Evolutionary conservation across 1,140 invertebrate genomes (phyloP), one percentile per base, ranked within the genome.

Genomic region (Mamestra configurata): DNA sequence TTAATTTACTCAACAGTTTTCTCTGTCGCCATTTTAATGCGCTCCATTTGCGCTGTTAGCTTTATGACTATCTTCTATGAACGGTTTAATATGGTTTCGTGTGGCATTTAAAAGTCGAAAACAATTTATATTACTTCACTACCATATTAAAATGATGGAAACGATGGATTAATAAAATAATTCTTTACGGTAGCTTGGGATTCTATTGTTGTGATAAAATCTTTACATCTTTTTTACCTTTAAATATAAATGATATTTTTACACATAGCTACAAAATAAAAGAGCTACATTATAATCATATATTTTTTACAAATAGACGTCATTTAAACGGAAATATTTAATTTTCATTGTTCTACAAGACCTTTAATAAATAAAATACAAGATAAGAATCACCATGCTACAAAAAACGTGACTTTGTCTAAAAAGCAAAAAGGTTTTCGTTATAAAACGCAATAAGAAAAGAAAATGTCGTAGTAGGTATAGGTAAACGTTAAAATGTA

Each of bases 61-160:
- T 86, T 86, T 86, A 86, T 81, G 83, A 84, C 83, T 82, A 83
- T 86, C 71, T 80, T 59, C 68, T 80, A 79, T 71, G 85, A 83
- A 84, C 80, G 80, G 80, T 84, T 86, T 86, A 84, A 86, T 83
- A 82, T 82, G 80, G 71, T 83, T 82, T 80, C 53, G 77, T 78
- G 61, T 73, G 76, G 70, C 53, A 66, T 73, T 82, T 81, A 82
- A 83, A 84, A 81, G 57, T 81, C 66, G 51, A 73, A 71, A 71
- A 53, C 46, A 35, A 43, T 43, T 40, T n/a, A 13, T 13, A 35
- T 49, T 49, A 49, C 2, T 31, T 40, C 20, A 10, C 20, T 10
- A 20, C 51, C 20, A 6, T 5, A n/a, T 49, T n/a, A 49, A 5
- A 49, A n/a, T 49, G 46, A n/a, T n/a, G n/a, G n/a, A n/a, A n/a